These are phyloP conservation scores for Oxycera nigricornis DNA, from an alignment of 2,888 invertebrate genomes.

Conservation along the genomic window DNA sequence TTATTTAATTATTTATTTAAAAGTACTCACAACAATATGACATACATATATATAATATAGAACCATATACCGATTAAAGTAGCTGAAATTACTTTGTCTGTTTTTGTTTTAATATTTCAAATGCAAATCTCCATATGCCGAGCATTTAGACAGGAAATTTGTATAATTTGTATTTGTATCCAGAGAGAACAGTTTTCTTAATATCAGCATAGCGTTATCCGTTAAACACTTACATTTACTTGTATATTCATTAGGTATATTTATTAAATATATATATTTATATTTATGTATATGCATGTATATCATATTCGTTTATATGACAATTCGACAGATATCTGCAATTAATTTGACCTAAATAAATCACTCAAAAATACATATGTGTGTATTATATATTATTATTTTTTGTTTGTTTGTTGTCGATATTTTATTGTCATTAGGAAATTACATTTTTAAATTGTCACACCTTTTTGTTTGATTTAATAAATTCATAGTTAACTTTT, in stretches of 20 bases:
- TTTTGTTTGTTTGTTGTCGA: neutral
- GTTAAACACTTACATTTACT: neutral
- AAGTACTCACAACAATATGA: conserved; percentile 2
- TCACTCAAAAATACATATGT: neutral
- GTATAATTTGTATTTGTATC: neutral
- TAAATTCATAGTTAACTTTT: conserved; percentile 1
- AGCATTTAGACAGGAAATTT: neutral
- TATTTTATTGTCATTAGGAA: conserved; percentile 19
- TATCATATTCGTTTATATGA: neutral
- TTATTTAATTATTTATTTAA: too few species aligned
- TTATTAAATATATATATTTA: neutral
- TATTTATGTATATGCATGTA: neutral
- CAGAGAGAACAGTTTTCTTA: neutral
- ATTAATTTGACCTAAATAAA: conserved; percentile 17
- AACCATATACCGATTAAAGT: too few species aligned
- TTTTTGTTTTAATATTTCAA: too few species aligned
- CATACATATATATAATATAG: too few species aligned
- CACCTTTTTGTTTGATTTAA: neutral
- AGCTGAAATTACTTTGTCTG: too few species aligned
- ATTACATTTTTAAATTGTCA: neutral
- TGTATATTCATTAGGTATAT: neutral
- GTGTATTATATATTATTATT: neutral
- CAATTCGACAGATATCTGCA: neutral
- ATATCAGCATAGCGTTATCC: neutral
- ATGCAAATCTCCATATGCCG: neutral